Base-by-base conservation (phyloP, 2,888 invertebrate genomes). In the Salticus scenicus region DNA sequence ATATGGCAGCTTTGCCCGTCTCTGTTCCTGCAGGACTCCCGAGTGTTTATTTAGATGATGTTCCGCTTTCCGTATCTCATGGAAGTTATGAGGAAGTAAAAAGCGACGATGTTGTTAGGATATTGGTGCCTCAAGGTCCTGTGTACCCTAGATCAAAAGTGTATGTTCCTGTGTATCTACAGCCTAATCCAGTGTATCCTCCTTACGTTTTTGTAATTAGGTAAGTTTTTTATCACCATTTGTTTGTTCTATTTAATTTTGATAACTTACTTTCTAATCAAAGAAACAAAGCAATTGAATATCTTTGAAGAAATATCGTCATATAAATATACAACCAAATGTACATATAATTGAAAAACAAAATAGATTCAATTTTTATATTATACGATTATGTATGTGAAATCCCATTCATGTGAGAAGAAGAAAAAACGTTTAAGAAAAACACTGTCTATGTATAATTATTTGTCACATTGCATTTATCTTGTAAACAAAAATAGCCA, bases 101-200 rank as follows among this genome's bases (percentile, higher is more conserved):
- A 87, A 94, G 96, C 69, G 95, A 95, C 89, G 96, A 97, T 87
- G 94, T 95, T 83, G 93, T 98, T 30, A 95, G 96, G 0, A 94
- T 98, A 88, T 92, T 97, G 81, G 93, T 98, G 76, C 98, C 98
- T 0, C 95, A 97, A 90, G 95, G 95, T 73, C 95, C 97, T 0
- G 93, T 98, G 20, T 97, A 96, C 92, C 97, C 98, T 1, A 94
- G 96, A 90, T 96, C 97, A 41, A 94, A 96, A 90, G 93, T 98
- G 89, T 96, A 98, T 91, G 94, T 98, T 30, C 97, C 98, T 0
- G 97, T 97, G 37, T 96, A 97, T 90, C 93, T 98, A 83, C 91
- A 91, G 79, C 91, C 91, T 10, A 90, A 90, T 75, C 91, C 91
- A 1, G 90, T 90, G 12, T 89, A 89, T 88, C 89, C 89, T 81